Conservation (phyloP, 30 jellyfish, hydroid and myxozoan species). For the Mastigias papua region DNA sequence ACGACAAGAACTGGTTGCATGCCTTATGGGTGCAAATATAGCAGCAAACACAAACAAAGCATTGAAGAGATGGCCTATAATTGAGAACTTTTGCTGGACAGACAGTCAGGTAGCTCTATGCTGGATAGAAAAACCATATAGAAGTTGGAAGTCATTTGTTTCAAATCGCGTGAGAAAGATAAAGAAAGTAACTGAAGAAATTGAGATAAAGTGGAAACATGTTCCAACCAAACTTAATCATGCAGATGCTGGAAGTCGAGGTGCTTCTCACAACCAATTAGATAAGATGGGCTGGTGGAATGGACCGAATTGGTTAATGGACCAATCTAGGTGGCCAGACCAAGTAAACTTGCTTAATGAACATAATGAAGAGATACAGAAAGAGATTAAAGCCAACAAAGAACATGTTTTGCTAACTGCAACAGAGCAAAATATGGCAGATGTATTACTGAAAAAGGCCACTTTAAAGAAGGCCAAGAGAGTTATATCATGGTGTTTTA, state of each 20-base stretch:
- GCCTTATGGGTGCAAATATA: slow-evolving; percentile 61
- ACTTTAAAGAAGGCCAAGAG: slow-evolving; percentile 20
- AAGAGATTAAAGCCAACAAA: not conserved
- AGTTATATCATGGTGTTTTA: slow-evolving; percentile 21
- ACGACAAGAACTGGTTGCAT: slow-evolving; percentile 60
- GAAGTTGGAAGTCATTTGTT: slow-evolving; percentile 24
- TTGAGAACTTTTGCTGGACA: slow-evolving; percentile 45
- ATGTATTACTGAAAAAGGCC: not conserved
- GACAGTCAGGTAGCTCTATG: slow-evolving; percentile 50
- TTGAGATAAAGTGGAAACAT: too few relatives aligned
- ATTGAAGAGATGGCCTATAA: slow-evolving; percentile 43
- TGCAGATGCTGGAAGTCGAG: too few relatives aligned
- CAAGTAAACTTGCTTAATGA: not conserved
- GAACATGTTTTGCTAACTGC: not conserved
- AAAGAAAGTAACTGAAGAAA: too few relatives aligned
- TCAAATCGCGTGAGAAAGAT: slow-evolving; percentile 38
- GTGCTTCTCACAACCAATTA: not conserved
- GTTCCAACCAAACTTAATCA: too few relatives aligned
- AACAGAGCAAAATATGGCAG: not conserved
- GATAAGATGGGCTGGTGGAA: slow-evolving; percentile 6
- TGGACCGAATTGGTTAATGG: slow-evolving; percentile 55
- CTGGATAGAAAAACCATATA: slow-evolving; percentile 18
- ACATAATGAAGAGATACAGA: not conserved
- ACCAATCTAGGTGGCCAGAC: slow-evolving; percentile 26
- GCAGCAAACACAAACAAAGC: slow-evolving; percentile 62